A percentile compares a stretch with the other conserved stretches of the same genome.
Conservation (phyloP, 2,888 invertebrate genomes). For the Apodemia hepburni region DNA sequence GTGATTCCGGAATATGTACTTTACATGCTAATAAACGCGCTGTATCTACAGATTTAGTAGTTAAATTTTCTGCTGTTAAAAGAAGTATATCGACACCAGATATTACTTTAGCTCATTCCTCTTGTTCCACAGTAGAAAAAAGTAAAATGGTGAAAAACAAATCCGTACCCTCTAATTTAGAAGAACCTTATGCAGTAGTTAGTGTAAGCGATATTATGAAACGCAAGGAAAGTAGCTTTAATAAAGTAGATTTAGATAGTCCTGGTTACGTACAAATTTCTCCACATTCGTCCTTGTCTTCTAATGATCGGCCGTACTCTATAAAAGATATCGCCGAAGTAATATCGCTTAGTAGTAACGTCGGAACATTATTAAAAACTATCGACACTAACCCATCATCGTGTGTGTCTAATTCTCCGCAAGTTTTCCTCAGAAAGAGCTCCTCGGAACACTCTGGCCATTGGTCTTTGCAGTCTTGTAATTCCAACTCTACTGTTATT, state of each 20-base stretch:
- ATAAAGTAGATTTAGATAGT: constrained; percentile 31
- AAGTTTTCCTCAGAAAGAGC: constrained; percentile 54
- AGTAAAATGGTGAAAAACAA: constrained; percentile 52
- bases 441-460: constrained; percentile 73
- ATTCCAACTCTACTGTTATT: constrained; percentile 63
- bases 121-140: constrained; percentile 51
- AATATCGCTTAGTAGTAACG: constrained; percentile 54
- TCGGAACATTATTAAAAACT: constrained; percentile 35
- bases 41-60: constrained; percentile 48
- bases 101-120: constrained; percentile 56
- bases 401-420: constrained; percentile 56
- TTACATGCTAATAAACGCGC: constrained; percentile 58
- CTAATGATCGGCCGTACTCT: constrained; percentile 56
- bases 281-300: constrained; percentile 51
- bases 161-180: constrained; percentile 59
- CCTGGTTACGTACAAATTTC: constrained; percentile 54
- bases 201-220: constrained; percentile 50
- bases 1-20: constrained; percentile 58
- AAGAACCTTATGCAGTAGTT: constrained; percentile 62
- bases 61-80: constrained; percentile 69
- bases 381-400: constrained; percentile 54
- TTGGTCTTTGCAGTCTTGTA: constrained; percentile 66
- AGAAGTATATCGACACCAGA: constrained; percentile 72
- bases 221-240: constrained; percentile 39
- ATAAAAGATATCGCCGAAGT: constrained; percentile 68